Conservation (phyloP, 2,888 invertebrate genomes). For the Ganaspis brasiliensis region DNA sequence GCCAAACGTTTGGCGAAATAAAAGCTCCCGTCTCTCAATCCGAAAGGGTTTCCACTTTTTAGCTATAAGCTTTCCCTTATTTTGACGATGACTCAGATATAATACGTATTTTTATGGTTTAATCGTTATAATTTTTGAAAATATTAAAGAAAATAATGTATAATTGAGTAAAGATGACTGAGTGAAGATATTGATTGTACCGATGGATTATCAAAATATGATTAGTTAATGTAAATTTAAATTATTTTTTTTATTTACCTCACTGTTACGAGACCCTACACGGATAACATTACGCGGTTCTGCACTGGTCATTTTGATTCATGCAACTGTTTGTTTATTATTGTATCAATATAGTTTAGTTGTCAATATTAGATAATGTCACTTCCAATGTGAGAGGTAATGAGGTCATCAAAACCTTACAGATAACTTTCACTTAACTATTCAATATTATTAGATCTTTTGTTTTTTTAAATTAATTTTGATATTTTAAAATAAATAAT, state of each 20-base stretch:
- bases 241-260: constrained; percentile 83
- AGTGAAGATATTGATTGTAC: too few relatives aligned
- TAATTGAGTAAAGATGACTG: too few relatives aligned
- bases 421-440: constrained; percentile 68
- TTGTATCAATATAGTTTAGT: neutral
- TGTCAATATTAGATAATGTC: neutral
- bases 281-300: constrained; percentile 82
- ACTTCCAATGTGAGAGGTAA: constrained; percentile 50
- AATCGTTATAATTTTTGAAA: too few relatives aligned
- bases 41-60: too few relatives aligned
- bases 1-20: too few relatives aligned
- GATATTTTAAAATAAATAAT: constrained; percentile 38
- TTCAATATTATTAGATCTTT: constrained; percentile 27
- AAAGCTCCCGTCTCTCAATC: too few relatives aligned
- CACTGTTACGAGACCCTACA: constrained; percentile 92
- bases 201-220: too few relatives aligned
- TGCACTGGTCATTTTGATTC: constrained; percentile 61
- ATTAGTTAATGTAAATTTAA: too few relatives aligned
- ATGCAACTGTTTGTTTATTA: constrained; percentile 59
- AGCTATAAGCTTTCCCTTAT: too few relatives aligned
- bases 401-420: constrained; percentile 67
- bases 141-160: too few relatives aligned
- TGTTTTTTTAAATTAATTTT: constrained; percentile 21
- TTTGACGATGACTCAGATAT: too few relatives aligned
- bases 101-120: too few relatives aligned